These are phyloP conservation scores for Lates japonicus DNA, from an alignment of 2,797 vertebrate genomes.

Conservation along the genomic window DNA sequence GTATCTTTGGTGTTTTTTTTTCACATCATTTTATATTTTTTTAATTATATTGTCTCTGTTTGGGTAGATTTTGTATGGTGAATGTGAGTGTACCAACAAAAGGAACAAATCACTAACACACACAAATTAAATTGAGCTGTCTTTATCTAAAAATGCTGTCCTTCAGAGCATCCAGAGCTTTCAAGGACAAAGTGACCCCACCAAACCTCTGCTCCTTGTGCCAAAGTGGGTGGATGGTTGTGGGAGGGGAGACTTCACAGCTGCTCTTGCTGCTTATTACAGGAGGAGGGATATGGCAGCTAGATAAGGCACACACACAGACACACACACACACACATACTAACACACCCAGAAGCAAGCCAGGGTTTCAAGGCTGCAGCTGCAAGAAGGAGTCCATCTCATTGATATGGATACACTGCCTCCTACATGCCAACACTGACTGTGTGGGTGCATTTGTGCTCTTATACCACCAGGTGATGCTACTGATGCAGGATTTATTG, in stretches of 20 bases:
- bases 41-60: constrained; percentile 1
- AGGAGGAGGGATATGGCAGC: constrained; percentile 60
- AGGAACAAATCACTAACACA: constrained; percentile 8
- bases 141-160: constrained; percentile 65
- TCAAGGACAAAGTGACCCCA: constrained; percentile 83
- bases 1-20: constrained; percentile 19
- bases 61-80: constrained; percentile 24
- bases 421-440: constrained; percentile 58
- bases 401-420: constrained; percentile 74
- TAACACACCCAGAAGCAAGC: constrained; percentile 45
- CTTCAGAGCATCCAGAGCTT: constrained; percentile 75
- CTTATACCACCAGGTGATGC: constrained; percentile 64
- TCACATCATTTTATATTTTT: constrained; percentile 36
- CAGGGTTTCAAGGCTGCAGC: constrained; percentile 81
- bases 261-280: constrained; percentile 73
- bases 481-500: constrained; percentile 16
- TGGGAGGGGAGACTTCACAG: constrained; percentile 66
- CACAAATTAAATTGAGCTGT: constrained; percentile 19
- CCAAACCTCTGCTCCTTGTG: constrained; percentile 63
- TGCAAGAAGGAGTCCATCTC: constrained; percentile 64
- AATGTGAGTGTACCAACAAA: neutral
- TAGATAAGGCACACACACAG: constrained; percentile 55
- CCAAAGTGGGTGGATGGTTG: constrained; percentile 55
- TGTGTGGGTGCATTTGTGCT: constrained; percentile 42
- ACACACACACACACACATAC: constrained; percentile 51